Evolutionary conservation across 2,888 invertebrate genomes (phyloP), one percentile per base, ranked within the genome.

Genomic region (Drosophila setosimentum): DNA sequence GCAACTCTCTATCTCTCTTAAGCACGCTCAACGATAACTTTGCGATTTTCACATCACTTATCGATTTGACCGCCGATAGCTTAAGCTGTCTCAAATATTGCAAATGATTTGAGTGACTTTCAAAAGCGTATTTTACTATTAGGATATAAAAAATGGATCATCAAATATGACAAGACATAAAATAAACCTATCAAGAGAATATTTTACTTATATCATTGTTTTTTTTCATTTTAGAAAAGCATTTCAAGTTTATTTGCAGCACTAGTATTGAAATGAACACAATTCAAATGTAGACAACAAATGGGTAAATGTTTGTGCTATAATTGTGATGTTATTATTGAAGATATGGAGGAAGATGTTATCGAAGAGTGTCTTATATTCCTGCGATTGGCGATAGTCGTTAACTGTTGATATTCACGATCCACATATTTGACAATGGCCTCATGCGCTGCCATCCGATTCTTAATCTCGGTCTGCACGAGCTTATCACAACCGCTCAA

Each of bases 381-480:
- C 94, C 10, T 96, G 94, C 0, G 98, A 98, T 74, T 96, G 96
- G 92, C 97, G 96, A 86, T 97, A 97, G 2, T 94, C 91, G 69
- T 94, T 93, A 84, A 97, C 93, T 96, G 96, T 91, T 96, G 96
- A 92, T 98, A 98, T 92, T 98, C 96, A 1, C 95, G 94, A 92
- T 98, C 98, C 0, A 97, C 96, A 93, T 96, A 98, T 83, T 95
- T 95, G 0, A 97, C 98, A 49, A 98, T 94, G 57, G 96, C 95
- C 55, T 95, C 94, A 90, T 96, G 96, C 0, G 96, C 95, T 83
- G 96, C 95, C 61, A 95, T 93, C 37, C 94, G 89, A 60, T 92
- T 89, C 21, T 84, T 70, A 30, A 70, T 78, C 24, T 87, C 79
- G 55, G 91, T 91, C 2, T 66, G 42, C 0, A 78, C 76, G 24